Conservation (phyloP, 2,113 vertebrate genomes). For the Alethe diademata region DNA sequence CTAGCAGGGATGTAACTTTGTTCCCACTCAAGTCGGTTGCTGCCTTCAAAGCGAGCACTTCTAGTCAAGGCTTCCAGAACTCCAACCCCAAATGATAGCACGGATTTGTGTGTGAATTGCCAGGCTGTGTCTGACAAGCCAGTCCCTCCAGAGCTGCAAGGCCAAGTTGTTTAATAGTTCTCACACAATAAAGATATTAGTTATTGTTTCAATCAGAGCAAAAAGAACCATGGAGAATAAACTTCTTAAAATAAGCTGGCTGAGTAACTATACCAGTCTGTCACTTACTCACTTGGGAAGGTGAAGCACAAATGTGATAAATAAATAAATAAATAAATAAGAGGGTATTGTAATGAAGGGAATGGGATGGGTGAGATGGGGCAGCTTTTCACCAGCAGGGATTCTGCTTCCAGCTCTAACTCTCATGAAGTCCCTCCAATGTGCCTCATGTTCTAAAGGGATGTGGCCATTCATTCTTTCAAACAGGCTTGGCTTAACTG, state of each 20-base stretch:
- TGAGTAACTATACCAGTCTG: background rate
- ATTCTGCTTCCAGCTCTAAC: background rate
- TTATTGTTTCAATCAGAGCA: background rate
- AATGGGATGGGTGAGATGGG: background rate
- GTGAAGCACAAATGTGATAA: background rate
- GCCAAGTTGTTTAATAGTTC: background rate
- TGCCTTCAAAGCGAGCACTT: background rate
- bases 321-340: background rate
- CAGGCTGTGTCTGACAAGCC: background rate
- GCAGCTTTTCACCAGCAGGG: background rate
- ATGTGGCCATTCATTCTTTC: background rate
- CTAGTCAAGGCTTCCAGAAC: background rate
- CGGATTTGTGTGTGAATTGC: background rate
- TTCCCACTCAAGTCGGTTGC: background rate
- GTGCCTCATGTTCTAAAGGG: background rate
- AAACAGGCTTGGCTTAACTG: background rate
- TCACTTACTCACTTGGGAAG: background rate
- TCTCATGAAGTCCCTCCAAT: background rate
- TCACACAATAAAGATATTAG: background rate
- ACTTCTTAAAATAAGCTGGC: background rate
- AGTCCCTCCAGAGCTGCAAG: background rate
- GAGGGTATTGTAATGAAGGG: background rate
- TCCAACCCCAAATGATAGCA: background rate
- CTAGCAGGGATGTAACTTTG: background rate
- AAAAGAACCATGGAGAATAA: background rate